Evolutionary conservation across 2,888 invertebrate species (phyloP), one percentile per base, ranked within the genome.

Genomic region (Acrobasis suavella): DNA sequence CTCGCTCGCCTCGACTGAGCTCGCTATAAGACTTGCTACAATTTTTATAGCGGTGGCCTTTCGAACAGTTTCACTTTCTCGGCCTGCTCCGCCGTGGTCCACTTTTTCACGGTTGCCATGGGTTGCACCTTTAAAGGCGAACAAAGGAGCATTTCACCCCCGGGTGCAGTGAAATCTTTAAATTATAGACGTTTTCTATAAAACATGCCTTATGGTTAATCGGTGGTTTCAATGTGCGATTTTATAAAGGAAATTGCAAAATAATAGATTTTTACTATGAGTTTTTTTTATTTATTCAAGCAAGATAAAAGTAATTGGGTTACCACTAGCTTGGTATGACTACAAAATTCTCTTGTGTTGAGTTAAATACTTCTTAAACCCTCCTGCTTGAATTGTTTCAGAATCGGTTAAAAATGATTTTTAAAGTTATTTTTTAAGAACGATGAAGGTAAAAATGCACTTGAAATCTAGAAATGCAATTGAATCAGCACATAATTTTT

Each of bases 51-150:
- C 52, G 14, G 15, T 81, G 79, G 81, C 78, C 81, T 80, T 79
- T 78, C 80, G 75, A 77, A 77, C 76, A 76, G 87, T 91, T 91
- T 92, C 91, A 92, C 91, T 92, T 92, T 92, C 91, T 77, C 69
- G 71, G 56, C 32, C 85, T 84, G 81, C 82, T 82, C 81, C 69
- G 76, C 79, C 83, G 73, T 85, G 89, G 84, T 86, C 88, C 82
- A 89, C 88, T 88, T 91, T 87, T 89, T 86, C 82, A 83, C 77
- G 77, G 77, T 69, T 67, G 74, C 75, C 77, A 76, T 77, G 73
- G 73, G 69, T 77, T 75, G 76, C 37, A 50, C 80, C 77, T 80
- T 78, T 80, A 75, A 66, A 76, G 80, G 83, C 80, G 81, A 83
- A 90, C 86, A 87, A 87, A 86, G 83, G 74, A 67, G 69, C 67